Evolutionary conservation across 92 coral and sea anemone species (phyloP), one percentile per base, ranked within the genome.

Genomic region (Actinostola sp.): DNA sequence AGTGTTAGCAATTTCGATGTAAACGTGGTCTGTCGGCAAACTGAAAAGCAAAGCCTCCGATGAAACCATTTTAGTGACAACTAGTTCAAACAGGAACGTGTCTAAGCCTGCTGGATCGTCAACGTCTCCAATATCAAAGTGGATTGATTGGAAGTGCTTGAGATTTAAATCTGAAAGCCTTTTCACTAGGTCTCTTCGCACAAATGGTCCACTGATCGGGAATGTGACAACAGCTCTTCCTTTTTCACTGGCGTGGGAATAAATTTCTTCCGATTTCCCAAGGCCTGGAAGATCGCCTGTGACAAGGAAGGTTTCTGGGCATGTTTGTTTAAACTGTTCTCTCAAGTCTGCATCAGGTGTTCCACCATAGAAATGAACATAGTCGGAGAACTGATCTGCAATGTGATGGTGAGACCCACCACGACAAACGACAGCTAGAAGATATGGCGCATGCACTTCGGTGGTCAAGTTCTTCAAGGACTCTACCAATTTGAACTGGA

Each of bases 1-100:
- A 14, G 98, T 94, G 79, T 94, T 94, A n/a, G 97, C 92, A 44
- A 92, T 81, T 73, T 94, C 98, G 63, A 94, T 83, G 67, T 78
- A 88, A 27, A 94, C 63, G 31, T 80, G 79, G 3, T 53, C 75
- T 8, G 97, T 85, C 10, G 91, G 92, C 24, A 94, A 84, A 29
- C 89, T 97, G 68, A 78, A 91, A 23, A 91, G 73, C 9, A 75
- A 79, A 1, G 88, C 89, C 61, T 93, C 98, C 8, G 89, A 81
- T 24, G 97, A 85, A 17, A 94, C 83, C 97, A 88, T 83, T 27
- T 94, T 97, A 0, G 84, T 86, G 38, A 85, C 89, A 61, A 94
- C 57, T 14, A 94, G 86, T 66, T 94, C 97, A 64, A 94, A 94
- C n/a, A 91, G 73, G 53, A 94, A 86, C 17, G 84, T 85, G 79